Evolutionary conservation across 2,113 vertebrate genomes (phyloP), one percentile per base, ranked within the genome.

Genomic region (Neogobius melanostomus): DNA sequence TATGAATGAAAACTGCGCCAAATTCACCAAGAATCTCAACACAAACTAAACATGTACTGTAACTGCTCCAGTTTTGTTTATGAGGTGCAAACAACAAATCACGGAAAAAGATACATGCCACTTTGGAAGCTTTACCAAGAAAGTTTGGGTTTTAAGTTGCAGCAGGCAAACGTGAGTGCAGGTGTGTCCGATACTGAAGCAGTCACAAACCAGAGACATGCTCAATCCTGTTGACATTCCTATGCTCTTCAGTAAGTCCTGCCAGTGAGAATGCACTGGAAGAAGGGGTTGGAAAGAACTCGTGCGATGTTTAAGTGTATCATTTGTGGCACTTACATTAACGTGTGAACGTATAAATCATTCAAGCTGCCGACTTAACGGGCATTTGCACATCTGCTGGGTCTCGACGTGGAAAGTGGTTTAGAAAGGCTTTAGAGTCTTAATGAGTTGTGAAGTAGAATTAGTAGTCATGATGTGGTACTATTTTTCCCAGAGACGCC

Each of bases 221-320:
- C 82, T 84, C 68, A n/a, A 47, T 86, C 92, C 81, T 91, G 93
- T 87, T 85, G 11, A 68, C 88, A 93, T 94, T 91, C 91, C 91
- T 70, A 66, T 71, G 74, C 14, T 75, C 71, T 59, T 77, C 72
- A 68, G 69, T 90, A 92, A 90, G 90, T 92, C 85, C 89, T 77
- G 7, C 60, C 53, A 14, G n/a, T 61, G 69, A 65, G 56, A 71
- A 70, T 44, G 76, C 6, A 70, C 45, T 48, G 54, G 47, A 54
- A 49, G 54, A 45, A 15, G 4, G 14, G 43, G 67, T 15, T n/a
- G 51, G 67, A 61, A 47, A 11, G 47, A 53, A 59, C 17, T 3
- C 11, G n/a, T 57, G 61, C 14, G 68, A 36, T 69, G 6, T 21
- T 36, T 51, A 75, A 73, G 79, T 76, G 44, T 36, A 61, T 71